phyloP scores from a whole-genome alignment of 2,888 invertebrate genomes.

The Brachyptera risi region DNA sequence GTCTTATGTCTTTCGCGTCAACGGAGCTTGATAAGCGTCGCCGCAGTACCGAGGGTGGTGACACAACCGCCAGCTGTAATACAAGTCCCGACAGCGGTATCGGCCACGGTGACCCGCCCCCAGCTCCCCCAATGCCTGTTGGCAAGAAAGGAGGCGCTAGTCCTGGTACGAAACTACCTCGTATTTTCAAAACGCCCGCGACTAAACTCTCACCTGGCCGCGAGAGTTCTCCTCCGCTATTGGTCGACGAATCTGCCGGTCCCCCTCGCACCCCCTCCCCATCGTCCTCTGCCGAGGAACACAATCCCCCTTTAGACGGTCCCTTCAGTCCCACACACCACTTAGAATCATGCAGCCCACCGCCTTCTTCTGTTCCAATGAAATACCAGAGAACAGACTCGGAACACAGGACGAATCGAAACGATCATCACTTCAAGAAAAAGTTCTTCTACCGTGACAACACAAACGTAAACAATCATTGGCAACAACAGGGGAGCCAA shows the following conservation, averaged over 20 bases:
- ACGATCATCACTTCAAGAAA: conserved; percentile 70
- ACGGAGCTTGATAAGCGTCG: conserved; percentile 86
- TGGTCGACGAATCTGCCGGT: conserved; percentile 46
- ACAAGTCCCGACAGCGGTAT: conserved; percentile 86
- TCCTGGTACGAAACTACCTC: conserved; percentile 31
- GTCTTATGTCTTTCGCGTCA: conserved; percentile 88
- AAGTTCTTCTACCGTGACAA: conserved; percentile 70
- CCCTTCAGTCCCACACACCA: conserved; percentile 41
- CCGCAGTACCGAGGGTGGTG: conserved; percentile 68
- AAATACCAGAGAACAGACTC: conserved; percentile 57
- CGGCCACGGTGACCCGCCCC: conserved; percentile 62
- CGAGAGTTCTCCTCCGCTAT: conserved; percentile 50
- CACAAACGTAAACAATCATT: conserved; percentile 15
- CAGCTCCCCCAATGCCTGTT: conserved; percentile 45
- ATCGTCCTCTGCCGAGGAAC: conserved; percentile 38
- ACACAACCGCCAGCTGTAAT: conserved; percentile 59
- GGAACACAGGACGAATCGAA: conserved; percentile 41
- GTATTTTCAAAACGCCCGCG: conserved; percentile 32
- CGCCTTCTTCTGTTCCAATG: conserved; percentile 49
- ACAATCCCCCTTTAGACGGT: conserved; percentile 38
- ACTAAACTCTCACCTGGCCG: conserved; percentile 38
- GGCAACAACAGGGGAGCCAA: conserved; percentile 40
- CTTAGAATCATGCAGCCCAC: conserved; percentile 39
- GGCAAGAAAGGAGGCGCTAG: conserved; percentile 41
- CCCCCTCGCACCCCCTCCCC: conserved; percentile 57